A percentile compares a stretch with the other conserved stretches of the same genome.
phyloP scores from a whole-genome alignment of 1,140 invertebrate species.

The Popillia japonica region DNA sequence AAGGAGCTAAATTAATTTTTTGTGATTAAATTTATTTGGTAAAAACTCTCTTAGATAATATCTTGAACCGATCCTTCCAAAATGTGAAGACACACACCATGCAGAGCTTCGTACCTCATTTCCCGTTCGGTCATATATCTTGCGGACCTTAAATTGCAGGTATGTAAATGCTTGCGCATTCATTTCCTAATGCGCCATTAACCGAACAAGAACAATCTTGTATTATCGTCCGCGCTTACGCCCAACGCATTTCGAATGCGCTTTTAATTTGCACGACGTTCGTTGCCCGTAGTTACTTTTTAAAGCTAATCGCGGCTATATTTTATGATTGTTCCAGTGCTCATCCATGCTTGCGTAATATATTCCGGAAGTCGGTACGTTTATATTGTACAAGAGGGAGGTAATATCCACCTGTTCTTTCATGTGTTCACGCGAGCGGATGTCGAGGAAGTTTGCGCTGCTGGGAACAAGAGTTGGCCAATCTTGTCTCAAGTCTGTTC shows the following conservation, averaged over 20 bases:
- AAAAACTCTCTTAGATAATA: too few relatives aligned
- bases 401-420: not conserved
- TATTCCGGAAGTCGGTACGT: not conserved
- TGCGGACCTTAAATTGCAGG: not conserved
- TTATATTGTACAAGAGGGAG: not conserved
- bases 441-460: not conserved
- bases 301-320: not conserved
- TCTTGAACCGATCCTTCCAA: too few relatives aligned
- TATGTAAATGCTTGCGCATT: not conserved
- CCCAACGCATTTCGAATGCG: not conserved
- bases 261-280: slow-evolving; percentile 1
- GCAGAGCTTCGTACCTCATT: not conserved
- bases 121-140: too few relatives aligned
- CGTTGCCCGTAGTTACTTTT: not conserved
- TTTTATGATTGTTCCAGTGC: not conserved
- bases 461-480: too few relatives aligned
- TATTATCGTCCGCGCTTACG: not conserved
- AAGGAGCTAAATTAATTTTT: too few relatives aligned
- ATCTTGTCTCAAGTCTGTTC: too few relatives aligned
- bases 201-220: not conserved
- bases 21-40: too few relatives aligned
- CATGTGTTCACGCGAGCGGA: not conserved
- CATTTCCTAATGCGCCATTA: not conserved
- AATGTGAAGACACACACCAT: too few relatives aligned
- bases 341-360: not conserved